A percentile compares a stretch with the other conserved stretches of the same genome.
Evolutionary conservation across 2,888 invertebrate genomes (phyloP).

Genomic region (Maniola hyperantus): DNA sequence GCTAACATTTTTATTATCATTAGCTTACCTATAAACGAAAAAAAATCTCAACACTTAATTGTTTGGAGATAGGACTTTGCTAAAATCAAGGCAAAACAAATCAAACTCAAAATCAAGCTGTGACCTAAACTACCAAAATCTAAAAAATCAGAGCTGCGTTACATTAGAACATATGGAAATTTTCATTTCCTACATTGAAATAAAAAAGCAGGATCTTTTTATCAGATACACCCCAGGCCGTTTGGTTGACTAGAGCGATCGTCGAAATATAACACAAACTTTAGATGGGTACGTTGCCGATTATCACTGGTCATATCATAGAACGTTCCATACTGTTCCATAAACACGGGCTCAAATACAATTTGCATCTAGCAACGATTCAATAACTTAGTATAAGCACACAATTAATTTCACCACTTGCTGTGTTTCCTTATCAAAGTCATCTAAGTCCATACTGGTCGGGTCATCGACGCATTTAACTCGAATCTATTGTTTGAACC

Average conservation of each 20-base stretch:
- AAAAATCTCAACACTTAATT: too few species aligned
- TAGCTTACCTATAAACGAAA: too few species aligned
- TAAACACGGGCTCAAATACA: constrained; percentile 31
- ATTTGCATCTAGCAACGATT: constrained; percentile 41
- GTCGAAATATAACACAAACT: background rate
- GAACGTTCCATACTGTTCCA: constrained; percentile 14
- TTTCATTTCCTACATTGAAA: too few species aligned
- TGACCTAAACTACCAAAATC: too few species aligned
- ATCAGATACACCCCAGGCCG: too few species aligned
- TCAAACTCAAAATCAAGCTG: too few species aligned
- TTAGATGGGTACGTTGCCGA: background rate
- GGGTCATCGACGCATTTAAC: constrained; percentile 67
- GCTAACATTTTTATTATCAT: too few species aligned
- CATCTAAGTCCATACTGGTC: constrained; percentile 59
- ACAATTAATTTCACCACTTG: constrained; percentile 60
- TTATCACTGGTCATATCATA: constrained; percentile 10
- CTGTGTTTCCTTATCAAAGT: constrained; percentile 61
- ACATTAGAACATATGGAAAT: too few species aligned
- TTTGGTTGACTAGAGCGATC: background rate
- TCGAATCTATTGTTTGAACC: constrained; percentile 73
- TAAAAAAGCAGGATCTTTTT: too few species aligned
- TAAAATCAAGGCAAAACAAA: too few species aligned
- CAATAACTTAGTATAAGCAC: constrained; percentile 47
- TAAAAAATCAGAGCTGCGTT: too few species aligned
- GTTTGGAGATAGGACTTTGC: too few species aligned